These are phyloP conservation scores for Thereuonema tuberculata DNA, from an alignment of 1,140 invertebrate genomes.

Conservation along the genomic window DNA sequence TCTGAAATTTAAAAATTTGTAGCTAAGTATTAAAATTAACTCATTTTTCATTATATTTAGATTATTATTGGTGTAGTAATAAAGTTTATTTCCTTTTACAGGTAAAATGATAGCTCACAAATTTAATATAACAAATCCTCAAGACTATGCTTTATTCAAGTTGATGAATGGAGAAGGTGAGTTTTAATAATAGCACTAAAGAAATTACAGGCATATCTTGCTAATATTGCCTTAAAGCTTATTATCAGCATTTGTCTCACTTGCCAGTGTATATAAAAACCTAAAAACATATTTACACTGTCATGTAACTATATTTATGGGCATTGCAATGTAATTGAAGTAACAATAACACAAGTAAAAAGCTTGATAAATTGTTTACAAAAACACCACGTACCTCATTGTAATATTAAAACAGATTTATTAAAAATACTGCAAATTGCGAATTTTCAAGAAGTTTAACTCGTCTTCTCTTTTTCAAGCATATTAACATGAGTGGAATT, in stretches of 20 bases:
- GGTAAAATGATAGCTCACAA: slow-evolving; percentile 78
- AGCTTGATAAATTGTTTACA: not conserved
- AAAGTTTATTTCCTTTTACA: slow-evolving; percentile 13
- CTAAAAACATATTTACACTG: not conserved
- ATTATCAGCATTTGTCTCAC: not conserved
- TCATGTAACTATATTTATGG: not conserved
- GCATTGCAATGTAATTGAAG: not conserved
- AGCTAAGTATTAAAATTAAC: no score
- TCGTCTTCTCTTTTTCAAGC: no score
- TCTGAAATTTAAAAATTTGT: no score
- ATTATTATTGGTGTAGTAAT: no score
- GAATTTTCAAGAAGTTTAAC: no score
- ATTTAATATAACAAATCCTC: slow-evolving; percentile 83
- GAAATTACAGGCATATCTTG: not conserved
- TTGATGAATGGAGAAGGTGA: slow-evolving; percentile 76
- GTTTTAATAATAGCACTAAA: slow-evolving; percentile 10
- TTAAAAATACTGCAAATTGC: no score
- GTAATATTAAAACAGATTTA: no score
- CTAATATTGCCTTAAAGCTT: no score
- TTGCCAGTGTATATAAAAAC: not conserved
- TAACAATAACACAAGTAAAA: not conserved
- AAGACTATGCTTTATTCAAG: slow-evolving; percentile 89
- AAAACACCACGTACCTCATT: no score
- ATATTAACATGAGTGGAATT: no score
- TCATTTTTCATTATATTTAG: no score